Base-by-base conservation (phyloP, 2,113 vertebrate species). In the Leptosomus discolor region DNA sequence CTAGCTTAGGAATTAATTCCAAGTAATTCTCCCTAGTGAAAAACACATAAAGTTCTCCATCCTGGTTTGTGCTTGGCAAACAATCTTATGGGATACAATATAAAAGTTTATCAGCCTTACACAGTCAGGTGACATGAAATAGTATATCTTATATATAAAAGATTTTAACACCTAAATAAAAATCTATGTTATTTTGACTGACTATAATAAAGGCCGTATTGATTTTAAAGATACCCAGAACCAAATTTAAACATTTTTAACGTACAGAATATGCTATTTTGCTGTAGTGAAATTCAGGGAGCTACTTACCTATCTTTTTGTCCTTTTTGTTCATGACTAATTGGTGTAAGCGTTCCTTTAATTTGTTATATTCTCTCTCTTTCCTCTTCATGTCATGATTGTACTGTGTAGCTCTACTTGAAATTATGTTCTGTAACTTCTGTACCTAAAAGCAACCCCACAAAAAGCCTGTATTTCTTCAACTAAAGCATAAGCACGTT, bases 371-470 rank as follows among this genome's bases (percentile, higher is more conserved):
- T 96, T 99, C 99, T 85, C 99, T 98, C 70, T 99, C 99, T 96
- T 99, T 99, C 71, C 99, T 99, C 96, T 99, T 99, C 98, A 99
- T 98, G 79, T 99, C 99, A 46, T 99, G 99, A 98, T 98, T 99
- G 96, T 99, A 99, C 77, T 99, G 99, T 37, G 99, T 99, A 91
- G 99, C 99, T 91, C 99, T 99, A 92, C 99, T 99, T 87, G 99
- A 97, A 83, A 99, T 99, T 91, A 99, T 98, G 78, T 97, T 99
- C 96, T 99, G 99, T 77, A 99, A 98, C 96, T 99, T 99, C 95
- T 99, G 99, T 26, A 99, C 99, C 99, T 99, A 96, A 91, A 92
- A 91, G 41, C 50, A 75, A 89, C 2, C 14, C 51, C 80, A 91
- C 26, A 73, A 81, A 88, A 54, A 15, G n/a, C n/a, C 6, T 18